phyloP scores from a whole-genome alignment of 2,888 invertebrate species.

The Rhagonycha lutea region DNA sequence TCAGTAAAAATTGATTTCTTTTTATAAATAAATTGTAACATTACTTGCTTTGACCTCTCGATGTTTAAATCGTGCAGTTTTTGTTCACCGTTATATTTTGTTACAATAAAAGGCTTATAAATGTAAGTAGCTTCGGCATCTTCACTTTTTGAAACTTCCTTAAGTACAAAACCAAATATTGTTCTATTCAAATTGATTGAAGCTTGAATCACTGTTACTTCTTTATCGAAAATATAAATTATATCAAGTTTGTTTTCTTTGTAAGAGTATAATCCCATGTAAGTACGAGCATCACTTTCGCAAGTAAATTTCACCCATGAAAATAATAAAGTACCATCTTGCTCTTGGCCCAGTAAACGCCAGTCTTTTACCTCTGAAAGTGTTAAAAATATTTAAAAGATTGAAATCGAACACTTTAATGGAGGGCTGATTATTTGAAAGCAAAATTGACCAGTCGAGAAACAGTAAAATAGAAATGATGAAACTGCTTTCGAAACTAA shows the following conservation, averaged over 20 bases:
- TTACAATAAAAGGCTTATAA: slow-evolving; percentile 69
- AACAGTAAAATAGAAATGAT: background rate
- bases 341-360: slow-evolving; percentile 81
- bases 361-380: slow-evolving; percentile 73
- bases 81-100: slow-evolving; percentile 51
- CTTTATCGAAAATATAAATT: slow-evolving; percentile 65
- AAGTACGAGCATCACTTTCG: slow-evolving; percentile 42
- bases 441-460: background rate
- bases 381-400: slow-evolving; percentile 26
- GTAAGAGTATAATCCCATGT: slow-evolving; percentile 67
- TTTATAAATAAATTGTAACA: slow-evolving; percentile 78
- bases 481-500: background rate
- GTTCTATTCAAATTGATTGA: slow-evolving; percentile 72
- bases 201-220: slow-evolving; percentile 77
- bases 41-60: slow-evolving; percentile 70
- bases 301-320: slow-evolving; percentile 62
- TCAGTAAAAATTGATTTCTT: slow-evolving; percentile 53
- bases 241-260: slow-evolving; percentile 63
- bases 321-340: slow-evolving; percentile 73
- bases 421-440: too few species aligned
- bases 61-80: slow-evolving; percentile 55
- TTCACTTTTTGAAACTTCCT: slow-evolving; percentile 53
- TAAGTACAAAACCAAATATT: slow-evolving; percentile 70
- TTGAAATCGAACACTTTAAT: too few species aligned
- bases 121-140: slow-evolving; percentile 40